Conservation (phyloP, 2,113 vertebrate species). For the Tachysurus fulvidraco region DNA sequence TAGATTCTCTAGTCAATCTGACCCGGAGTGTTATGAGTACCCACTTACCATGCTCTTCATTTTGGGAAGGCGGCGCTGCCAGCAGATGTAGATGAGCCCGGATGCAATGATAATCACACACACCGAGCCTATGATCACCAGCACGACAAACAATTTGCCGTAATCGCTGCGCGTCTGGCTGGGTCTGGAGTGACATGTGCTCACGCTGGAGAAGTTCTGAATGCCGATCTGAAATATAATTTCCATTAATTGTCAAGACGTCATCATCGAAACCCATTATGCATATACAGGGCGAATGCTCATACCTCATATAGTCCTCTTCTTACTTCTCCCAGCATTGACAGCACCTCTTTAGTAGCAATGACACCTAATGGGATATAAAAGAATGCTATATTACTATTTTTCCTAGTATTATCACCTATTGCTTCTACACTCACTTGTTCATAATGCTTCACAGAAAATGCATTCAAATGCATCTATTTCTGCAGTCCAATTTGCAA, state of each 20-base stretch:
- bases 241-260: background rate
- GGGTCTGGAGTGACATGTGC: slow-evolving; percentile 81
- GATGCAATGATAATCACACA: slow-evolving; percentile 91
- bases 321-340: slow-evolving; percentile 84
- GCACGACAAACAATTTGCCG: slow-evolving; percentile 92
- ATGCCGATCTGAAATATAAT: slow-evolving; percentile 81
- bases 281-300: background rate
- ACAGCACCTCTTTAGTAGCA: slow-evolving; percentile 86
- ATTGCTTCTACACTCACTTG: background rate
- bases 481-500: background rate
- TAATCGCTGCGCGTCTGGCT: slow-evolving; percentile 90
- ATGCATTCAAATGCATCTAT: no score
- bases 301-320: slow-evolving; percentile 84
- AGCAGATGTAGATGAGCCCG: slow-evolving; percentile 94
- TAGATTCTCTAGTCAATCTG: background rate
- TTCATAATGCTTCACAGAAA: no score
- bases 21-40: background rate
- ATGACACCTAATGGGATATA: slow-evolving; percentile 77
- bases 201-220: slow-evolving; percentile 84
- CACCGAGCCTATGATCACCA: slow-evolving; percentile 93
- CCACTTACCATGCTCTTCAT: slow-evolving; percentile 85
- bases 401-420: no score
- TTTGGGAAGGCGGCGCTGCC: slow-evolving; percentile 88
- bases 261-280: background rate
- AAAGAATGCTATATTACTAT: background rate